Base-by-base conservation (phyloP, 2,888 invertebrate genomes). In the Malachius bipustulatus region DNA sequence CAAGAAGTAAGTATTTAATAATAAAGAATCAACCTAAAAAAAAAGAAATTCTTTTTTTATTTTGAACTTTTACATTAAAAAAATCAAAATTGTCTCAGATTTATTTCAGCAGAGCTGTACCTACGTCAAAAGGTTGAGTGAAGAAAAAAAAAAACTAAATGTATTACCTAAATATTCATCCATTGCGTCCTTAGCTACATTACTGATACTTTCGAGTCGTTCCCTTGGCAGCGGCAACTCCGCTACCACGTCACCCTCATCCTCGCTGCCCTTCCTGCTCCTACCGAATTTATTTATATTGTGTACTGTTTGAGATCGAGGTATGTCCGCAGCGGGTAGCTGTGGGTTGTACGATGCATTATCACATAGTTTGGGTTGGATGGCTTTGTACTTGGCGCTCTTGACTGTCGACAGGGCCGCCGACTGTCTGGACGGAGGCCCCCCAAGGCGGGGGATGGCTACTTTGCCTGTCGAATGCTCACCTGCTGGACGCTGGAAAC, bases 131-230 rank as follows among this genome's bases (percentile, higher is more conserved):
- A n/a, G n/a, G n/a, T n/a, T n/a, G n/a, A n/a, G n/a, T n/a, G n/a
- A n/a, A n/a, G n/a, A n/a, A n/a, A n/a, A n/a, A n/a, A n/a, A n/a
- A n/a, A n/a, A n/a, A n/a, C n/a, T n/a, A n/a, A n/a, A n/a, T n/a
- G n/a, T n/a, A n/a, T 45, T 42, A 54, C 79, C 77, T 45, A 85
- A 66, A 58, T 84, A 85, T 62, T 83, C 84, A 57, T 83, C 83
- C 43, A 85, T 64, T 42, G 80, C 82, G 59, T 84, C 82, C 49
- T 82, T 80, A 57, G 82, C 82, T 54, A 83, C 77, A 48, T 78
- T 78, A 54, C 80, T 77, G 48, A 83, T 75, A 57, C 79, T 79
- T 48, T 77, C 76, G 15, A 80, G 74, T 32, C 80, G 69, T 55
- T 80, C 79, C 34, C 80, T 65, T 4, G 59, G 52, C 30, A 58